Conservation (phyloP, 2,113 vertebrate species). For the Diphyllodes magnificus region DNA sequence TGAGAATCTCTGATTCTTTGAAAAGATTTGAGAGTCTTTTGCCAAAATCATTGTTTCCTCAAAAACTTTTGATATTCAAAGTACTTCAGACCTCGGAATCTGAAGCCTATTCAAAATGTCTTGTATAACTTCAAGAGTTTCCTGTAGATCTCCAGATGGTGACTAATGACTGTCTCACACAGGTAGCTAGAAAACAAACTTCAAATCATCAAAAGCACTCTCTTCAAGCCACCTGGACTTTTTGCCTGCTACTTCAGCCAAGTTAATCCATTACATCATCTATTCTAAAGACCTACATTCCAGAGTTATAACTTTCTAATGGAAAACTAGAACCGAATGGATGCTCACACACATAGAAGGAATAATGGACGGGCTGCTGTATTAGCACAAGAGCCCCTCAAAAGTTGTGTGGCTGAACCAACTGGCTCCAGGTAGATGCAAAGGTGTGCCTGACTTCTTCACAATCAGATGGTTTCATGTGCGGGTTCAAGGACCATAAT, state of each 20-base stretch:
- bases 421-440: neutral
- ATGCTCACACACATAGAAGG: rapidly evolving
- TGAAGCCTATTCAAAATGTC: neutral
- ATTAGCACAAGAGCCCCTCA: neutral
- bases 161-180: neutral
- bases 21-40: neutral
- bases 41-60: neutral
- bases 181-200: neutral
- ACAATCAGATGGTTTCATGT: neutral
- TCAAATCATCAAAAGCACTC: neutral
- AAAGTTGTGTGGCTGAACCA: neutral
- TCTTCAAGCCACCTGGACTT: neutral
- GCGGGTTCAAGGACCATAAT: neutral
- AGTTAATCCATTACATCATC: neutral
- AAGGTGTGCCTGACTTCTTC: neutral
- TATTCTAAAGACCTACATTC: neutral
- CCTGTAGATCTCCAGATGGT: neutral
- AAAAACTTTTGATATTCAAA: neutral
- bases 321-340: neutral
- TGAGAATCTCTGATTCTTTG: neutral
- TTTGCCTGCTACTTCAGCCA: neutral
- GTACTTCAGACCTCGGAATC: neutral
- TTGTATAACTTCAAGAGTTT: neutral
- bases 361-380: neutral
- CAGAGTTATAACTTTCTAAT: neutral